Conservation (phyloP, 1,140 invertebrate genomes). For the Drosophila saltans region DNA sequence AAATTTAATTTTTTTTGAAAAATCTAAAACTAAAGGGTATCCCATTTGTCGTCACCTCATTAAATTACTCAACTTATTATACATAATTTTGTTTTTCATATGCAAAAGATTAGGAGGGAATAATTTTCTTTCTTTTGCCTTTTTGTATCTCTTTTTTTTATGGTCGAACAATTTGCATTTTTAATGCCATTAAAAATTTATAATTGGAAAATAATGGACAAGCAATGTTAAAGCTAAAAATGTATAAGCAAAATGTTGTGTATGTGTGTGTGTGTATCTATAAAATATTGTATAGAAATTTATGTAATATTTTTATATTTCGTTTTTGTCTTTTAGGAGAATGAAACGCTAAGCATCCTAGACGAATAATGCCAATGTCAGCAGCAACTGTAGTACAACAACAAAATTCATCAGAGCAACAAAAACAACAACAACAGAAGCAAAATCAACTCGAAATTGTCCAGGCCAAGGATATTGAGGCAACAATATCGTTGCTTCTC, state of each 20-base stretch:
- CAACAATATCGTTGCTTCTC: slow-evolving; percentile 75
- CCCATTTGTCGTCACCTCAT: background rate
- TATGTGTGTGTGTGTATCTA: background rate
- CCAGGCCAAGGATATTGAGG: slow-evolving; percentile 41
- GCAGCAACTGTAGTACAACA: slow-evolving; percentile 60
- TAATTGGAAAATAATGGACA: slow-evolving; percentile 68
- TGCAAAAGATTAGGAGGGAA: slow-evolving; percentile 13
- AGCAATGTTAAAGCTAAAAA: slow-evolving; percentile 18
- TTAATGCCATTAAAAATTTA: slow-evolving; percentile 67
- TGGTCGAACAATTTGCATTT: slow-evolving; percentile 64
- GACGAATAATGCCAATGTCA: slow-evolving; percentile 61
- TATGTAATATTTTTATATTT: slow-evolving; percentile 25
- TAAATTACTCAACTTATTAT: background rate
- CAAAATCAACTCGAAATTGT: slow-evolving; percentile 30
- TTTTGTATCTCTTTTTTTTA: slow-evolving; percentile 36
- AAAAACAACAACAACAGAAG: slow-evolving; percentile 41
- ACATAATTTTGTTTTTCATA: slow-evolving; percentile 5
- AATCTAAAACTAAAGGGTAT: background rate
- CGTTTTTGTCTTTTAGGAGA: background rate
- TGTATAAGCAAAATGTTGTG: slow-evolving; percentile 20
- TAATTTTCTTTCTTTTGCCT: slow-evolving; percentile 23
- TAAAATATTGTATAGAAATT: slow-evolving; percentile 13
- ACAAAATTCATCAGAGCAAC: slow-evolving; percentile 38
- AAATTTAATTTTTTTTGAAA: no score
- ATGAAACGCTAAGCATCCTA: slow-evolving; percentile 20